A percentile compares a stretch with the other conserved stretches of the same genome.
These are phyloP conservation scores for Carassius auratus DNA, from an alignment of 2,113 vertebrate species.

Conservation along the genomic window DNA sequence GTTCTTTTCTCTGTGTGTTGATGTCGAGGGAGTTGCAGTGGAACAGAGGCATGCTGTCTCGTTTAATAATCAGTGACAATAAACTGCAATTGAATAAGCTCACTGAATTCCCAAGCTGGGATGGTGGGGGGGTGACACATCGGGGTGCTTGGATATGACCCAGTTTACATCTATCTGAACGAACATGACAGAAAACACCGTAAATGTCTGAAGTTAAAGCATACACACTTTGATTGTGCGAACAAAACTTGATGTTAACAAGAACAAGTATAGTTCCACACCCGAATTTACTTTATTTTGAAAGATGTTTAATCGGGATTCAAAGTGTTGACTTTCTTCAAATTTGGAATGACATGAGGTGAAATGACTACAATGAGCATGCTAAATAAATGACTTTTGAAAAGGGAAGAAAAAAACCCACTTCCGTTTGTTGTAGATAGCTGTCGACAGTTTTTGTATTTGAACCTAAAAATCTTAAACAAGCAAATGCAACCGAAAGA, in stretches of 20 bases:
- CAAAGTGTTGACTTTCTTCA: background rate
- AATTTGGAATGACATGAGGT: background rate
- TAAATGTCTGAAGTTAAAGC: slow-evolving; percentile 19
- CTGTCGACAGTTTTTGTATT: background rate
- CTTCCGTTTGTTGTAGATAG: background rate
- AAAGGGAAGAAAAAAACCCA: background rate
- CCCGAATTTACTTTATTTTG: background rate
- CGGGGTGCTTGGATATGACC: slow-evolving; percentile 43
- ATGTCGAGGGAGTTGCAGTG: slow-evolving; percentile 25
- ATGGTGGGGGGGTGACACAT: slow-evolving; percentile 18
- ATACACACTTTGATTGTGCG: background rate
- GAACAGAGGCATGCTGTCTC: slow-evolving; percentile 4
- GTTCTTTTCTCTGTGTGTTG: slow-evolving; percentile 25
- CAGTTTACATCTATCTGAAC: slow-evolving; percentile 34
- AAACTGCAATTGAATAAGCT: slow-evolving; percentile 36
- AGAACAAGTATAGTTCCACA: background rate
- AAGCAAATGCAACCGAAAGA: slow-evolving; percentile 5
- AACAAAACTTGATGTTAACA: background rate
- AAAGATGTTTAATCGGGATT: background rate
- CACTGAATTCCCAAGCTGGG: slow-evolving; percentile 18
- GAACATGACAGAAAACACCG: slow-evolving; percentile 26
- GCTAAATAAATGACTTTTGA: background rate
- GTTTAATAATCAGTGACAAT: slow-evolving; percentile 48
- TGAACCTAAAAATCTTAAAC: slow-evolving; percentile 13
- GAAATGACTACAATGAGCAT: too few species aligned